Evolutionary conservation across 2,797 vertebrate species (phyloP).

Genomic region (Dipus sagitta): DNA sequence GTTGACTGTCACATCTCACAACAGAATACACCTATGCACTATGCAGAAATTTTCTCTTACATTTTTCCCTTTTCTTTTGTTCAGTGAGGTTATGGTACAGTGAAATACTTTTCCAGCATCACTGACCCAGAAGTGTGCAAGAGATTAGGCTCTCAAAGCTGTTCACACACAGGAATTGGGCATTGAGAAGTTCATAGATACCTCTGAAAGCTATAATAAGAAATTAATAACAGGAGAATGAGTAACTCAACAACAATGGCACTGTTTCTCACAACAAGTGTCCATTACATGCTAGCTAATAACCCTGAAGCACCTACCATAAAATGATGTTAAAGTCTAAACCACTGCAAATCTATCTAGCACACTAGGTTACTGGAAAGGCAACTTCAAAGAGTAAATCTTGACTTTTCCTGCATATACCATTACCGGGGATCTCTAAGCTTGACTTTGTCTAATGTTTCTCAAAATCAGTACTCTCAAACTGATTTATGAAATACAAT

Average conservation of each 20-base stretch:
- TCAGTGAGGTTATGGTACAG: background rate
- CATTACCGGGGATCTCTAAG: background rate
- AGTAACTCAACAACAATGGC: background rate
- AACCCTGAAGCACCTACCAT: background rate
- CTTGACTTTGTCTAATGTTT: background rate
- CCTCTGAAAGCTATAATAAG: background rate
- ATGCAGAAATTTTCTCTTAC: background rate
- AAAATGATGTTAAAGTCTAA: background rate
- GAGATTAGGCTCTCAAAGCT: background rate
- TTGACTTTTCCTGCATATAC: background rate
- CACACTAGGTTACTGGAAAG: background rate
- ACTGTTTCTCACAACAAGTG: background rate
- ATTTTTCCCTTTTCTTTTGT: background rate
- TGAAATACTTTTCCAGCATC: background rate
- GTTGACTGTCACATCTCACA: background rate
- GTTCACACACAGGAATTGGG: background rate
- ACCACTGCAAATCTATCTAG: background rate
- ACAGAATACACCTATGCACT: background rate
- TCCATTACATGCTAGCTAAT: background rate
- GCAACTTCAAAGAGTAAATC: background rate
- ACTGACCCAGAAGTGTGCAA: background rate
- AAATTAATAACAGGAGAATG: background rate
- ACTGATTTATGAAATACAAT: constrained; percentile 36
- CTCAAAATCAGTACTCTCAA: background rate
- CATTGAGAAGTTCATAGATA: background rate